Evolutionary conservation across 2,797 vertebrate genomes (phyloP).

Genomic region (Siniperca obscura): DNA sequence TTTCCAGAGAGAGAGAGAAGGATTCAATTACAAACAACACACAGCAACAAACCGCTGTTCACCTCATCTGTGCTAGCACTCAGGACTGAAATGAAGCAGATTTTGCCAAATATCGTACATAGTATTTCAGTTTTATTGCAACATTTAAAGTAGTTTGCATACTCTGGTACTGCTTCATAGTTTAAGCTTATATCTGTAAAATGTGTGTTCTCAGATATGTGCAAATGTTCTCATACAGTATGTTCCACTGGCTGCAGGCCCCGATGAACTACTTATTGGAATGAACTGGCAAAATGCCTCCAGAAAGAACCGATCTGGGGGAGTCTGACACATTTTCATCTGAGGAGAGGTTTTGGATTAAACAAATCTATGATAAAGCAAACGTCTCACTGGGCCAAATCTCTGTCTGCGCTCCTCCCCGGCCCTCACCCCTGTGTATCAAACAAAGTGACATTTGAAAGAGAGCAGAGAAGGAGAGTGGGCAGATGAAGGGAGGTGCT

Average conservation of each 20-base stretch:
- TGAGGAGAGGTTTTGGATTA: slow-evolving; percentile 77
- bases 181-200: slow-evolving; percentile 52
- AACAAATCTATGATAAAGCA: slow-evolving; percentile 80
- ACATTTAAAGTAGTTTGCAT: slow-evolving; percentile 53
- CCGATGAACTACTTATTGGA: slow-evolving; percentile 64
- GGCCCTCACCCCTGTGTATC: slow-evolving; percentile 71
- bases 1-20: slow-evolving; percentile 77
- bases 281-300: slow-evolving; percentile 73
- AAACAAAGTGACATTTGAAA: slow-evolving; percentile 86
- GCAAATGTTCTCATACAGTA: slow-evolving; percentile 62
- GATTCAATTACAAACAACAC: slow-evolving; percentile 79
- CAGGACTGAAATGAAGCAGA: slow-evolving; percentile 56
- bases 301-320: slow-evolving; percentile 63
- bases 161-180: slow-evolving; percentile 26
- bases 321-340: slow-evolving; percentile 71
- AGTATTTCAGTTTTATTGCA: slow-evolving; percentile 56
- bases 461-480: slow-evolving; percentile 75
- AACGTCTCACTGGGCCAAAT: slow-evolving; percentile 70
- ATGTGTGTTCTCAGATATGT: slow-evolving; percentile 28
- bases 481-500: slow-evolving; percentile 69
- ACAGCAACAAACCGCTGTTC: slow-evolving; percentile 54
- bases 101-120: slow-evolving; percentile 29
- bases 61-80: slow-evolving; percentile 50
- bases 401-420: slow-evolving; percentile 67
- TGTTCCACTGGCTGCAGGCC: slow-evolving; percentile 52